Base-by-base conservation (phyloP, 1,140 invertebrate genomes). In the Leptinotarsa undecemlineata region DNA sequence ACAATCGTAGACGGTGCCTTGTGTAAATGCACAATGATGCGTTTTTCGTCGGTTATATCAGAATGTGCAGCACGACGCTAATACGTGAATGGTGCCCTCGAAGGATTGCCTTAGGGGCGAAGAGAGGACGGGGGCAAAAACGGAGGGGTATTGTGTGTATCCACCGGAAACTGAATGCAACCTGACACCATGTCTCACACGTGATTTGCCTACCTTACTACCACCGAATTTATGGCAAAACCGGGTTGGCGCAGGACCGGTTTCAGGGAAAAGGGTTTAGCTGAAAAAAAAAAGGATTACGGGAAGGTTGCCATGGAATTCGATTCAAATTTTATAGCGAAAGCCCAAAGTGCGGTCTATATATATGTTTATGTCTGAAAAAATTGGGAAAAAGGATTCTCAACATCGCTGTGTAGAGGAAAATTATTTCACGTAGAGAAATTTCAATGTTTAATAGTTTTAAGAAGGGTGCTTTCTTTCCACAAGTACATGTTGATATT, bases 81-180 rank as follows among this genome's bases (percentile, higher is more conserved):
- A 8, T 64, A 64, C 63, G 63, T 64, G 63, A 64, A 64, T 64
- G 63, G 8, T 23, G 26, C 14, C 15, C 63, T 21, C 63, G 26
- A 64, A 20, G 63, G 63, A 14, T 64, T 33, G 48, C 17, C 15
- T 13, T 11, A 20, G 21, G 20, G 51, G 19, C 8, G 68, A 21
- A 70, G 51, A 48, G 23, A 19, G 23, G n/a, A 15, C 17, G 47
- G 48, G 47, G 20, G 68, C 17, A 70, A 57, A 68, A 19, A 26
- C 23, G 33, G 33, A 70, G 48, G 68, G 68, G 68, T 70, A 70
- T 70, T 57, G 47, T 70, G 21, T 64, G 48, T 51, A 70, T 70
- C 2, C 68, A 70, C 68, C 79, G 79, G 79, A 80, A 80, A 74
- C 73, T 62, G 60, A 70, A 75, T 64, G 79, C 77, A 80, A 80